Evolutionary conservation across 2,797 vertebrate genomes (phyloP).

Genomic region (Pipistrellus nathusii): DNA sequence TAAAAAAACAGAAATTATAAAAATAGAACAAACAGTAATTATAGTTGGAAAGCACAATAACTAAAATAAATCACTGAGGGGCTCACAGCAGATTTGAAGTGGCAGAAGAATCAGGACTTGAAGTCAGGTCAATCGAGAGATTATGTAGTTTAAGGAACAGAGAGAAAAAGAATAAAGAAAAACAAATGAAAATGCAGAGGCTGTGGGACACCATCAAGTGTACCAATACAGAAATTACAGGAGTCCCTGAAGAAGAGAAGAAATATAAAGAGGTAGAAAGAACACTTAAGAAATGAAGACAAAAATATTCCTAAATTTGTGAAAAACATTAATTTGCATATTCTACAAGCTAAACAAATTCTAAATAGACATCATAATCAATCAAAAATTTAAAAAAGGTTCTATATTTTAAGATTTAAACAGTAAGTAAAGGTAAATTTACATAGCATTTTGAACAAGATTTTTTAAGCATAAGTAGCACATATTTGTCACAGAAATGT

Average conservation of each 20-base stretch:
- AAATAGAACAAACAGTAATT: neutral
- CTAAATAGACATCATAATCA: neutral
- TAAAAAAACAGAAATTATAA: neutral
- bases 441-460: neutral
- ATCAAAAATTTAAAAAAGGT: conserved; percentile 3
- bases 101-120: neutral
- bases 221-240: neutral
- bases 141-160: neutral
- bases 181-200: neutral
- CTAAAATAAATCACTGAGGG: neutral
- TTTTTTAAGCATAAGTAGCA: neutral
- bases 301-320: neutral
- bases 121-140: neutral
- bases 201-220: neutral
- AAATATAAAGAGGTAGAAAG: neutral
- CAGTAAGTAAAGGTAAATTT: conserved; percentile 4
- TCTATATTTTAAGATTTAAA: conserved; percentile 23
- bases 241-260: neutral
- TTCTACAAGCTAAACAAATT: neutral
- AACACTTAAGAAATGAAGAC: conserved; percentile 8
- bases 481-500: conserved; percentile 4
- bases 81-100: neutral
- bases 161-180: conserved; percentile 13
- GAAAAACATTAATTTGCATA: conserved; percentile 34
- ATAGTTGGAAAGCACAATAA: neutral